Evolutionary conservation across 2,113 vertebrate species (phyloP).

Genomic region (Petroica traversi): DNA sequence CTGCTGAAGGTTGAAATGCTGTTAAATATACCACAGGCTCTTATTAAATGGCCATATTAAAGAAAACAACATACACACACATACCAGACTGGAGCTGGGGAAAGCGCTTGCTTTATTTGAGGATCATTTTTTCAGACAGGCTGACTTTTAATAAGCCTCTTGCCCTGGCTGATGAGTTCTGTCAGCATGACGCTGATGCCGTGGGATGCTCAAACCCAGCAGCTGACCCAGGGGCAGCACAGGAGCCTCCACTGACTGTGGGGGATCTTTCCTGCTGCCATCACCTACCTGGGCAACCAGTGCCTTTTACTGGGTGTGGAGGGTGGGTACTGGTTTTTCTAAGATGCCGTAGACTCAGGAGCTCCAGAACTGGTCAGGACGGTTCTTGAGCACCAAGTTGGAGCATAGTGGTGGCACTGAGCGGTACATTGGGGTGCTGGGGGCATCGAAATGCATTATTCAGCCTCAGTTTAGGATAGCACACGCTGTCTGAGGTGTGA

Average conservation of each 20-base stretch:
- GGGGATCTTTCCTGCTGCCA: background rate
- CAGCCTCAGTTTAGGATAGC: rapidly evolving
- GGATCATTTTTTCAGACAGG: conserved; percentile 26
- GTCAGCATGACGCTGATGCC: background rate
- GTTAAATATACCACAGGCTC: conserved; percentile 36
- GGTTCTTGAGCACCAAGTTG: background rate
- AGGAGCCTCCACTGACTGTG: background rate
- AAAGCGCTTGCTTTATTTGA: background rate
- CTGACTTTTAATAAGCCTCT: conserved; percentile 40
- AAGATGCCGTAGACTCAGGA: rapidly evolving
- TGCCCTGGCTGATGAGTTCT: background rate
- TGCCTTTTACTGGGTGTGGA: background rate
- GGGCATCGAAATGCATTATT: rapidly evolving
- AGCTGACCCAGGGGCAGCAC: background rate
- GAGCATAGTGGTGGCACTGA: background rate
- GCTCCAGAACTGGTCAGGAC: rapidly evolving
- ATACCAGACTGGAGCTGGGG: background rate
- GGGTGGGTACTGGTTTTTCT: background rate
- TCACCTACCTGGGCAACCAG: background rate
- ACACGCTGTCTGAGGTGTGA: too few relatives aligned
- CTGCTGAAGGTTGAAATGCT: conserved; percentile 11
- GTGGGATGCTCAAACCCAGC: background rate
- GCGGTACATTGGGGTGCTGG: rapidly evolving
- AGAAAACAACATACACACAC: background rate
- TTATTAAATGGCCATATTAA: conserved; percentile 17